Percentiles rank a stretch among this genome's conserved stretches.
Conservation (phyloP, 2,113 vertebrate species). For the Tetrax tetrax region DNA sequence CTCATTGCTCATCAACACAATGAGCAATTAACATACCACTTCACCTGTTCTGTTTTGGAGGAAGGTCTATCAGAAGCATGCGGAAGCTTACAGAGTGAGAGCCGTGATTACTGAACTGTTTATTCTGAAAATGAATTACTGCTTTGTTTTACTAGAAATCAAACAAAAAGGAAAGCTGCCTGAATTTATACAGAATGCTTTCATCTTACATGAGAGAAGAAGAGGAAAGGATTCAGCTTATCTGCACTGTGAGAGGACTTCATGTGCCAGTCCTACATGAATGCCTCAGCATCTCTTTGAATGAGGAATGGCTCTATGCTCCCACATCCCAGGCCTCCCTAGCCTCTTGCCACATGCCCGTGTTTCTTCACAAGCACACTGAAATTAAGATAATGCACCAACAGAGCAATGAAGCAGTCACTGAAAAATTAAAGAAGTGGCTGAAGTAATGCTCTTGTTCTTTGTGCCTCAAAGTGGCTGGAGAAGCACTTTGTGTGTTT, state of each 20-base stretch:
- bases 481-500: background rate
- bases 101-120: background rate
- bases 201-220: background rate
- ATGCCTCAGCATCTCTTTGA: background rate
- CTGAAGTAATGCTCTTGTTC: background rate
- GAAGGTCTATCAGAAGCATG: background rate
- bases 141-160: background rate
- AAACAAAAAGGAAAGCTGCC: background rate
- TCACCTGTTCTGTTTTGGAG: background rate
- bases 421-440: background rate
- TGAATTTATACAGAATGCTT: background rate
- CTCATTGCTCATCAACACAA: constrained; percentile 10
- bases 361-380: background rate
- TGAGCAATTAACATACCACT: background rate
- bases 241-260: background rate
- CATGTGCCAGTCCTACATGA: background rate
- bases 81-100: background rate
- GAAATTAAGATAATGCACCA: background rate
- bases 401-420: background rate
- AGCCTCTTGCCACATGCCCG: background rate
- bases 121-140: constrained; percentile 33
- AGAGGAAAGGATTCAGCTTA: background rate
- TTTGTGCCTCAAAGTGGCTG: background rate
- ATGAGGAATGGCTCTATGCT: background rate
- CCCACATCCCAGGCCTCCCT: background rate